Conservation (phyloP, 1,140 invertebrate species). For the Drosophila paulistorum region DNA sequence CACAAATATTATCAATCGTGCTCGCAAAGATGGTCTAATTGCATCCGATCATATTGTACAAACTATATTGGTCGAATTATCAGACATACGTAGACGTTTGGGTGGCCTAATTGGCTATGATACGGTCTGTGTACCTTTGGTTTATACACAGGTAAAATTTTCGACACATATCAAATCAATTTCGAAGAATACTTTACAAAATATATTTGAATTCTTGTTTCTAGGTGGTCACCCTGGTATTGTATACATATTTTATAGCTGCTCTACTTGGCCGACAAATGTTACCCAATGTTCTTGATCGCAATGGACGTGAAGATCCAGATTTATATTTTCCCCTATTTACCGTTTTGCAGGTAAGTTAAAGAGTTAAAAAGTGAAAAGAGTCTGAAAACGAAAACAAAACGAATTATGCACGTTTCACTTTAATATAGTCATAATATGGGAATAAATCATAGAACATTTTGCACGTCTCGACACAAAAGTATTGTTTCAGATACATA, state of each 20-base stretch:
- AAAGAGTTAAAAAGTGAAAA: no score
- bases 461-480: slow-evolving; percentile 52
- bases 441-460: slow-evolving; percentile 55
- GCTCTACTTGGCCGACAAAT: slow-evolving; percentile 93
- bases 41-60: slow-evolving; percentile 94
- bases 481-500: slow-evolving; percentile 1
- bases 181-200: no score
- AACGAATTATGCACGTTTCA: slow-evolving; percentile 58
- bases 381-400: slow-evolving; percentile 17
- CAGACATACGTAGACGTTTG: slow-evolving; percentile 90
- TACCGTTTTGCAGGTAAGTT: slow-evolving; percentile 91
- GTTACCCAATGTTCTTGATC: slow-evolving; percentile 85
- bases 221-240: slow-evolving; percentile 95
- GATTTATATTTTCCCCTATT: slow-evolving; percentile 97
- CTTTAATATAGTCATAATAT: slow-evolving; percentile 42
- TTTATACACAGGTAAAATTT: slow-evolving; percentile 94
- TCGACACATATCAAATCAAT: no score
- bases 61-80: slow-evolving; percentile 91
- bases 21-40: slow-evolving; percentile 91
- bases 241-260: slow-evolving; percentile 96
- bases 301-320: slow-evolving; percentile 86
- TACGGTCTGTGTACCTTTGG: slow-evolving; percentile 97
- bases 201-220: slow-evolving; percentile 60
- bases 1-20: slow-evolving; percentile 94
- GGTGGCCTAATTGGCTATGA: slow-evolving; percentile 95